These are phyloP conservation scores for Rhamphomyia laevipes DNA, from an alignment of 2,888 invertebrate species.

Conservation along the genomic window DNA sequence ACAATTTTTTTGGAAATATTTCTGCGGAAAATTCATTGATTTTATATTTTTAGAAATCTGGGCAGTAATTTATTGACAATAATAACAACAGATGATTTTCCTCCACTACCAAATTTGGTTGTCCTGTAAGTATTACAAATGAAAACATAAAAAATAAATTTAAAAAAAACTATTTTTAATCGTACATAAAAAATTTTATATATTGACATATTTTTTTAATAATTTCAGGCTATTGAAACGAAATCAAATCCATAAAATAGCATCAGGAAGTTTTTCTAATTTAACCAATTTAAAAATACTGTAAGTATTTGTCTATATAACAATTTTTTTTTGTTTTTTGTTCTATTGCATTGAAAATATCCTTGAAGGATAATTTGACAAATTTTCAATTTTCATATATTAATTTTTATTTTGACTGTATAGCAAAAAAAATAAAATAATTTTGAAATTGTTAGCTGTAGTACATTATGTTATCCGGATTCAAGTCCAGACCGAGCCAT, in stretches of 20 bases:
- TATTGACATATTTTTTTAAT: slow-evolving; percentile 8
- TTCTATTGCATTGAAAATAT: no score
- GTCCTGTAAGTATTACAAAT: slow-evolving; percentile 58
- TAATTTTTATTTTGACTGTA: no score
- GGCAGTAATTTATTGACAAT: slow-evolving; percentile 60
- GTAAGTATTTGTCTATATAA: no score
- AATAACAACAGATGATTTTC: slow-evolving; percentile 57
- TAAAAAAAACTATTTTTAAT: neutral
- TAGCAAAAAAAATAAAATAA: no score
- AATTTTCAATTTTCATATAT: no score
- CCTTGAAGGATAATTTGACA: no score
- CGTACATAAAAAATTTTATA: neutral
- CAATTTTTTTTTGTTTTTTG: no score
- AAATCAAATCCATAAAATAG: slow-evolving; percentile 71
- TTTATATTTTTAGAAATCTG: slow-evolving; percentile 52
- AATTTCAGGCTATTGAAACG: slow-evolving; percentile 67
- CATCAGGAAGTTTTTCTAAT: slow-evolving; percentile 65
- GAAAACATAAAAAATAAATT: neutral
- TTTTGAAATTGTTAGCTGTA: no score
- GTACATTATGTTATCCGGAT: no score
- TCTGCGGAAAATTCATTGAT: neutral
- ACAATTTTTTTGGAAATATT: neutral
- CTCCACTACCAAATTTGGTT: slow-evolving; percentile 55
- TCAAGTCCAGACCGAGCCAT: no score
- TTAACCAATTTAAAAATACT: slow-evolving; percentile 67